Base-by-base conservation (phyloP, 2,888 invertebrate species). In the Rotaria socialis region DNA sequence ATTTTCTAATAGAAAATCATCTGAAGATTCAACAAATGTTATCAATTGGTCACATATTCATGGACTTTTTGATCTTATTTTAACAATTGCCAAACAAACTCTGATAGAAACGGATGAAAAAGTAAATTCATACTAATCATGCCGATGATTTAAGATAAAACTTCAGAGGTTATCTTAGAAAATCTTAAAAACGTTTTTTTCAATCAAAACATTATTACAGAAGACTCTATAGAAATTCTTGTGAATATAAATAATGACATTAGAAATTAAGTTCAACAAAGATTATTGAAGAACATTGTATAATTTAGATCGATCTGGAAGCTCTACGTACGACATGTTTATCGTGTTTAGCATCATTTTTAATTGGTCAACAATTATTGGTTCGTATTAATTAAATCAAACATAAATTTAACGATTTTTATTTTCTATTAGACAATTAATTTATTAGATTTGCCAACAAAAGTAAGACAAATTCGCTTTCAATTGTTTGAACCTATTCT, bases 21-120 rank as follows among this genome's bases (percentile, higher is more conserved):
- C 80, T 0, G 80, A 43, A 47, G 11, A 47, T 24, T 7, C 11
- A 47, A 14, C 80, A 24, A 80, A 43, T 47, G 47, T n/a, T 24
- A n/a, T 80, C 24, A 80, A 80, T 80, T 80, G 80, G 80, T 80
- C 80, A 47, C 47, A 80, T 47, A 47, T 80, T 47, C 47, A 80
- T 47, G 80, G 80, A 2, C 14, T 80, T 11, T 80, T 80, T 47
- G 80, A 80, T 80, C 24, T 80, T 22, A 80, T 80, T 47, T 47
- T 80, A 80, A 47, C 80, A 4, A n/a, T 47, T 80, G 80, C n/a
- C 24, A 80, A 80, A 80, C 80, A 80, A 80, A 80, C 47, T 47
- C 8, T 80, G 24, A 47, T 47, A 24, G 47, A 43, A 80, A 80
- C 80, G 19, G 47, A 80, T 47, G 47, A 80, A 47, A 24, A 43